These are phyloP conservation scores for Enteromius paludinosus DNA, from an alignment of 2,797 vertebrate species.

Conservation along the genomic window DNA sequence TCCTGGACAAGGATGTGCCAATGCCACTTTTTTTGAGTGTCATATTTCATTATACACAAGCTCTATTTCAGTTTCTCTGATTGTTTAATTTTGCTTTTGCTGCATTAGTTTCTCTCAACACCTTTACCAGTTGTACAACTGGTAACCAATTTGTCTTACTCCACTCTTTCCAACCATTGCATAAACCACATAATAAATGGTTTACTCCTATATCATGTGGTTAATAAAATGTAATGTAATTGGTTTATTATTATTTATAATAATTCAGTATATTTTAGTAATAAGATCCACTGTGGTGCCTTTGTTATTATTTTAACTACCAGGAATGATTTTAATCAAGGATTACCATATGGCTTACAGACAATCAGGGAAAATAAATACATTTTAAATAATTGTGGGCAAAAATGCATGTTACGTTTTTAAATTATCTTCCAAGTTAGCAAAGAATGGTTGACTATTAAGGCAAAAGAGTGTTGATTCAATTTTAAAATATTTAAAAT, in stretches of 20 bases:
- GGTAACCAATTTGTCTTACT: not conserved
- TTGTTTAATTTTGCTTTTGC: not conserved
- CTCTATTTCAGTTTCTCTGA: not conserved
- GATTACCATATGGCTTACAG: not conserved
- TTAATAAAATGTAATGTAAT: not conserved
- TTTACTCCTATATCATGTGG: not conserved
- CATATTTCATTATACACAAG: not conserved
- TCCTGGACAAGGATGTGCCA: not conserved
- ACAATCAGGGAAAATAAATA: not conserved
- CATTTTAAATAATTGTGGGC: not conserved
- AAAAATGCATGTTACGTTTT: not conserved
- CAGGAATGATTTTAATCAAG: not conserved
- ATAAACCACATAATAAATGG: not conserved
- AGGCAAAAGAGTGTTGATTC: not conserved
- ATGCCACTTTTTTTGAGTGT: not conserved
- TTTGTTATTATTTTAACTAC: not conserved
- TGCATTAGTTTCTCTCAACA: not conserved
- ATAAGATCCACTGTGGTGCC: not conserved
- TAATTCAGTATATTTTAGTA: not conserved
- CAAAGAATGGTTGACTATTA: not conserved
- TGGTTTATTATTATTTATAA: not conserved
- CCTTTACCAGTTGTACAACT: not conserved
- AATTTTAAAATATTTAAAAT: not conserved
- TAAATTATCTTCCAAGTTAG: not conserved
- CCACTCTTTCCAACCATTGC: not conserved